phyloP scores from a whole-genome alignment of 2,113 vertebrate genomes.

The Aphyosemion australe region DNA sequence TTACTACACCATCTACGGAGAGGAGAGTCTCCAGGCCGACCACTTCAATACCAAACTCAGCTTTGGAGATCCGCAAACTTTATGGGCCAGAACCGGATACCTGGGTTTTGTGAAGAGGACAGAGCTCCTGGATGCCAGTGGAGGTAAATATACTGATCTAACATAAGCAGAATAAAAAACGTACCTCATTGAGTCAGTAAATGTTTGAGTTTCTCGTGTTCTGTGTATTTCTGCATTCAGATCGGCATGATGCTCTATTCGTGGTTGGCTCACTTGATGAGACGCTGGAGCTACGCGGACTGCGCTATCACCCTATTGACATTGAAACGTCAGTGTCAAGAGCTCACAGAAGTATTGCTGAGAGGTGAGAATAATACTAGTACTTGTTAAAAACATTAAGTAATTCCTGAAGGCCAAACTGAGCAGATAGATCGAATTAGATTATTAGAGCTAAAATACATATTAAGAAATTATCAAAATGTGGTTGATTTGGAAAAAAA shows the following conservation, averaged over 20 bases:
- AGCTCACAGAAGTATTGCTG: conserved; percentile 95
- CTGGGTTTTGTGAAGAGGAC: conserved; percentile 95
- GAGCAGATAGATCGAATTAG: no score
- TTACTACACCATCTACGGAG: conserved; percentile 97
- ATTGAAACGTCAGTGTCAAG: conserved; percentile 97
- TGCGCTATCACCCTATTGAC: conserved; percentile 95
- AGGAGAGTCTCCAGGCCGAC: conserved; percentile 93
- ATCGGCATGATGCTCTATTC: conserved; percentile 95
- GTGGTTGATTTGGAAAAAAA: no score
- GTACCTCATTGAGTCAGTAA: no score
- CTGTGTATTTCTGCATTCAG: conserved; percentile 66
- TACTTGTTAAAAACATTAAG: background rate
- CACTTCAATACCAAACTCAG: conserved; percentile 98
- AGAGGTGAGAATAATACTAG: conserved; percentile 84
- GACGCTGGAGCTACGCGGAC: conserved; percentile 91
- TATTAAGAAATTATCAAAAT: no score
- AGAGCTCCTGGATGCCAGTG: conserved; percentile 91
- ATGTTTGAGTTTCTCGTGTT: background rate
- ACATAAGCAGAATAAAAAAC: background rate
- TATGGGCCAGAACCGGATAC: conserved; percentile 95
- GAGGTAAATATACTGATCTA: conserved; percentile 76
- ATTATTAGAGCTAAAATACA: no score
- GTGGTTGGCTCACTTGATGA: conserved; percentile 96
- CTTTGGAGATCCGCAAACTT: conserved; percentile 93
- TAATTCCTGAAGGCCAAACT: no score